These are phyloP conservation scores for Agriopis aurantiaria DNA, from an alignment of 2,888 invertebrate species.

Conservation along the genomic window DNA sequence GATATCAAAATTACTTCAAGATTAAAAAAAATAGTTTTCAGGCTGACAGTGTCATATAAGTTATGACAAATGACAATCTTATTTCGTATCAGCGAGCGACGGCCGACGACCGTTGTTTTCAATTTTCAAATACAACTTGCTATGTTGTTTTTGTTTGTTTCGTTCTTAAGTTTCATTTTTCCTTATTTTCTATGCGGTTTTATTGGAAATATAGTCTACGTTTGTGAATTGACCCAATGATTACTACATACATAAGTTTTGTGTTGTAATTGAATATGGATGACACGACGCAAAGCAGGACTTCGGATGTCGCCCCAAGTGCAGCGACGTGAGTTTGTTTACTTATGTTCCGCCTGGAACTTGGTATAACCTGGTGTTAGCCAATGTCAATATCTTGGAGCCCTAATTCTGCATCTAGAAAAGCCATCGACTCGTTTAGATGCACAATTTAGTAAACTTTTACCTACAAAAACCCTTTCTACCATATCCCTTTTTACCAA, in stretches of 20 bases:
- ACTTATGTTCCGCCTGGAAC: neutral
- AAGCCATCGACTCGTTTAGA: too few species aligned
- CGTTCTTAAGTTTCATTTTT: too few species aligned
- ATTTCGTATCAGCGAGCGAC: neutral
- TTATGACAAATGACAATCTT: neutral
- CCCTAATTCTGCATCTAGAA: too few species aligned
- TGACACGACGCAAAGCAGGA: conserved; percentile 63
- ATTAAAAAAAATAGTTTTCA: neutral
- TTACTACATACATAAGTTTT: conserved; percentile 1
- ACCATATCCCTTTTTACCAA: too few species aligned
- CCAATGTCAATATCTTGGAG: neutral
- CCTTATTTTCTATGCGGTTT: neutral
- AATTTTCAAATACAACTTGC: conserved; percentile 5
- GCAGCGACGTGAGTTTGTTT: conserved; percentile 70
- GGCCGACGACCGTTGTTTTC: conserved; percentile 9
- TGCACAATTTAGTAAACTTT: too few species aligned
- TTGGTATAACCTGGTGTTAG: neutral
- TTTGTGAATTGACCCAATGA: neutral
- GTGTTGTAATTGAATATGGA: conserved; percentile 59
- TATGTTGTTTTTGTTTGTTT: neutral
- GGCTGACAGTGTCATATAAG: neutral
- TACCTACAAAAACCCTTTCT: too few species aligned
- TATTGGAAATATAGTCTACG: neutral
- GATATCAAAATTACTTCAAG: too few species aligned
- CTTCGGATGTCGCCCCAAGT: conserved; percentile 53